Evolutionary conservation across 2,113 vertebrate genomes (phyloP).

Genomic region (Thamnophis sirtalis): DNA sequence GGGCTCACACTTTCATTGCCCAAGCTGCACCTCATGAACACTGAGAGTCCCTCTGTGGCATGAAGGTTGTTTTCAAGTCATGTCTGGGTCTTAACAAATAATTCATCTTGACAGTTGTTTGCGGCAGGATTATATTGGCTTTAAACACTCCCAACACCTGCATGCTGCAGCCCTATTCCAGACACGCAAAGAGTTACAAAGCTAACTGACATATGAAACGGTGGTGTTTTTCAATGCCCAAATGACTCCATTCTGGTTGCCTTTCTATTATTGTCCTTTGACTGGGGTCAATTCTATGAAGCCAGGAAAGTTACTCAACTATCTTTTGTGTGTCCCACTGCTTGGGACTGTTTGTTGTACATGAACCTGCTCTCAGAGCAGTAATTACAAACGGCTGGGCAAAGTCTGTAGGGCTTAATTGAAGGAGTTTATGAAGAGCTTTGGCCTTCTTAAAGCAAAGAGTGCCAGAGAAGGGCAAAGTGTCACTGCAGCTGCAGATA

Average conservation of each 20-base stretch:
- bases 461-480: slow-evolving; percentile 54
- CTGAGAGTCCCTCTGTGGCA: not conserved
- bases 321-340: not conserved
- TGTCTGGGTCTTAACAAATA: not conserved
- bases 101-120: not conserved
- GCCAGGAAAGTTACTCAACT: not conserved
- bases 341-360: slow-evolving; percentile 29
- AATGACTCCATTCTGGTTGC: accelerated
- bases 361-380: not conserved
- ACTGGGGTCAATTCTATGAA: slow-evolving; percentile 45
- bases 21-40: not conserved
- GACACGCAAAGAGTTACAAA: not conserved
- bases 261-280: not conserved
- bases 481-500: slow-evolving; percentile 55
- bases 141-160: not conserved
- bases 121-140: not conserved
- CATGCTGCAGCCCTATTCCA: not conserved
- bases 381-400: slow-evolving; percentile 34
- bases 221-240: not conserved
- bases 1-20: not conserved
- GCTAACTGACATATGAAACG: not conserved
- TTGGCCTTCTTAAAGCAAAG: slow-evolving; percentile 50
- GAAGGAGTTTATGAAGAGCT: slow-evolving; percentile 40
- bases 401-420: slow-evolving; percentile 53
- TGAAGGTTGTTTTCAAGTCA: not conserved